Evolutionary conservation across 1,140 invertebrate species (phyloP).

Genomic region (Pseudobourletiella spinata): DNA sequence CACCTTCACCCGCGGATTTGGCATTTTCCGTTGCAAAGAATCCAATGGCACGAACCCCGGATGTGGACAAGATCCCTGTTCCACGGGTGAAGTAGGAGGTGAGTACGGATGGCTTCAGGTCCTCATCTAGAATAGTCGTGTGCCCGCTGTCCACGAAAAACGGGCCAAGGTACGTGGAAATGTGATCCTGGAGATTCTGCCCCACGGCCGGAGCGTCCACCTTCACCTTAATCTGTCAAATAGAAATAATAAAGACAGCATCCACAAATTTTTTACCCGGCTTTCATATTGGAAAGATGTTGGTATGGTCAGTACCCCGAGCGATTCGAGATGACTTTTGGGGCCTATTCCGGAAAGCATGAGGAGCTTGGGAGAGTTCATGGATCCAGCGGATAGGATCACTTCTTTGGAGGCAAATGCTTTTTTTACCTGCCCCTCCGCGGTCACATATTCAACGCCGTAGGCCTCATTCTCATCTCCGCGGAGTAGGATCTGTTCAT

Average conservation of each 20-base stretch:
- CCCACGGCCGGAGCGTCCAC: slow-evolving; percentile 42
- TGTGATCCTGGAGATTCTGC: slow-evolving; percentile 43
- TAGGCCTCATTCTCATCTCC: slow-evolving; percentile 14
- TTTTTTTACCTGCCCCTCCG: slow-evolving; percentile 10
- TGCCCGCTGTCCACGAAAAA: slow-evolving; percentile 13
- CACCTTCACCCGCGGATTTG: slow-evolving; percentile 5
- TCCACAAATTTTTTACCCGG: neutral
- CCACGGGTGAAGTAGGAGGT: slow-evolving; percentile 5
- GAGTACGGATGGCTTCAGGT: neutral
- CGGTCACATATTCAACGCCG: slow-evolving; percentile 31
- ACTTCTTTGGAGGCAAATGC: slow-evolving; percentile 38
- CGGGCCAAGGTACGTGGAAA: slow-evolving; percentile 22
- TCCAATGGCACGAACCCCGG: slow-evolving; percentile 15
- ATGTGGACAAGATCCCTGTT: slow-evolving; percentile 15
- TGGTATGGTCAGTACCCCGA: slow-evolving; percentile 27
- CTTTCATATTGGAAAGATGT: neutral
- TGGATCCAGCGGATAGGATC: slow-evolving; percentile 40
- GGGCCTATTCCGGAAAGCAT: slow-evolving; percentile 49
- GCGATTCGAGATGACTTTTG: slow-evolving; percentile 39
- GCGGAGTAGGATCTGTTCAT: slow-evolving; percentile 14
- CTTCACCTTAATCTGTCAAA: slow-evolving; percentile 29
- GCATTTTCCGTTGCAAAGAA: slow-evolving; percentile 15
- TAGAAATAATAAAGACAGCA: neutral
- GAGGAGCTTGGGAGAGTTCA: slow-evolving; percentile 42
- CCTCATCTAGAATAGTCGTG: slow-evolving; percentile 7